A percentile compares a stretch with the other conserved stretches of the same genome.
Conservation (phyloP, 2,888 invertebrate species). For the Hirtodrosophila duncani region DNA sequence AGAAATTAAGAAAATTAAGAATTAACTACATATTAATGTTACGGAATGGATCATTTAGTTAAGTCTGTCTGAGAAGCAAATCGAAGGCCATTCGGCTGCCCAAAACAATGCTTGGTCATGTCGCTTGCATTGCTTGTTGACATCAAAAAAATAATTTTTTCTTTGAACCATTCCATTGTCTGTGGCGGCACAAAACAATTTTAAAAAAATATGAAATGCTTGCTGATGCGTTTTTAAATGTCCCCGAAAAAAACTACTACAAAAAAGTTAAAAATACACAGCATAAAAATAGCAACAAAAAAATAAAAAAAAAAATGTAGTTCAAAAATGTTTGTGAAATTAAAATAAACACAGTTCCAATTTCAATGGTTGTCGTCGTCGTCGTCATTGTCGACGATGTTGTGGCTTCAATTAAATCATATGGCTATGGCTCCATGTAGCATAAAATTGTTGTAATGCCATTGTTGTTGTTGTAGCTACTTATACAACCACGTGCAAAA, state of each 20-base stretch:
- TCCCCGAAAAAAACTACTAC: constrained; percentile 39
- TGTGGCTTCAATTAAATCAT: constrained; percentile 64
- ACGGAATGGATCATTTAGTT: too few relatives aligned
- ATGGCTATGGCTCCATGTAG: constrained; percentile 47
- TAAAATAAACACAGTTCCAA: constrained; percentile 40
- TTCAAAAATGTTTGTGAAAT: constrained; percentile 45
- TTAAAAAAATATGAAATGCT: constrained; percentile 18
- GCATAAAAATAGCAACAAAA: constrained; percentile 13
- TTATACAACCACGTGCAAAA: constrained; percentile 40
- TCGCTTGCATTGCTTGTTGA: constrained; percentile 22
- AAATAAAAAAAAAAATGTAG: constrained; percentile 27
- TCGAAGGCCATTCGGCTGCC: too few relatives aligned
- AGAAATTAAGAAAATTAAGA: too few relatives aligned
- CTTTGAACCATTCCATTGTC: constrained; percentile 23
- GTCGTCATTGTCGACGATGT: constrained; percentile 8
- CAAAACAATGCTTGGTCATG: background rate
- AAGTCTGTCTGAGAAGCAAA: too few relatives aligned
- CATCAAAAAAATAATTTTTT: constrained; percentile 38
- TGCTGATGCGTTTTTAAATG: constrained; percentile 65
- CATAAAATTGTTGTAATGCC: constrained; percentile 44
- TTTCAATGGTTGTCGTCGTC: background rate
- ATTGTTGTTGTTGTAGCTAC: constrained; percentile 18
- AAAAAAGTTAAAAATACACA: constrained; percentile 25
- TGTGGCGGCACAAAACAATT: constrained; percentile 9
- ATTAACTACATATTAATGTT: too few relatives aligned